A percentile compares a stretch with the other conserved stretches of the same genome.
phyloP scores from a whole-genome alignment of 2,797 vertebrate genomes.

The Oceanodroma leucorhoa region DNA sequence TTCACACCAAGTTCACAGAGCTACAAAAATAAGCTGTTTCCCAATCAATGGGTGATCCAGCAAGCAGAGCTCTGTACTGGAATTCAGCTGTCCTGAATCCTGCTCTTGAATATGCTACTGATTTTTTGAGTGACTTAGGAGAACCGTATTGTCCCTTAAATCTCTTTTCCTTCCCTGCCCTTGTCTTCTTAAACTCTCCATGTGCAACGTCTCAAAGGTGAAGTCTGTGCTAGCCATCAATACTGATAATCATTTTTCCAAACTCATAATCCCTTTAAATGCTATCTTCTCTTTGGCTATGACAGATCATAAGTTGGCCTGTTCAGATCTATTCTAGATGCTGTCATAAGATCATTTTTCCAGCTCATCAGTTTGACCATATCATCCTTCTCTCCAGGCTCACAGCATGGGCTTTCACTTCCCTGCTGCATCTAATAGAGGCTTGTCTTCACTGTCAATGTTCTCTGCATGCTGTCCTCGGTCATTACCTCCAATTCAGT shows the following conservation, averaged over 20 bases:
- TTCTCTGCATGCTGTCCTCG: not conserved
- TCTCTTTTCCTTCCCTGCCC: not conserved
- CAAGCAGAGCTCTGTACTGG: not conserved
- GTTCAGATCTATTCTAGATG: not conserved
- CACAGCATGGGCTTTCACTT: not conserved
- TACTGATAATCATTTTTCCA: not conserved
- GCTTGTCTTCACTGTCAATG: not conserved
- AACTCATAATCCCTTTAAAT: not conserved
- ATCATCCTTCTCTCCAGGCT: not conserved
- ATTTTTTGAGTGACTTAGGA: not conserved
- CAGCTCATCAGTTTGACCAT: not conserved
- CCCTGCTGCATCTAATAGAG: not conserved
- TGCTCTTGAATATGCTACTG: not conserved
- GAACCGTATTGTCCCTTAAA: not conserved
- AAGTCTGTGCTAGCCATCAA: not conserved
- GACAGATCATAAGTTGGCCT: not conserved
- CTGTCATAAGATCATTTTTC: not conserved
- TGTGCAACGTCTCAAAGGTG: not conserved
- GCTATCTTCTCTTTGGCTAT: not conserved
- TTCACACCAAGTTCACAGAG: conserved; percentile 53
- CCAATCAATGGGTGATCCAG: not conserved
- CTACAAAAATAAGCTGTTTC: conserved; percentile 54
- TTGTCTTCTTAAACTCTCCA: not conserved
- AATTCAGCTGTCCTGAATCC: not conserved
- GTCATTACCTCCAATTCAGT: not conserved